Evolutionary conservation across 2,888 invertebrate species (phyloP), one percentile per base, ranked within the genome.

Genomic region (Galerucella nymphaeae): DNA sequence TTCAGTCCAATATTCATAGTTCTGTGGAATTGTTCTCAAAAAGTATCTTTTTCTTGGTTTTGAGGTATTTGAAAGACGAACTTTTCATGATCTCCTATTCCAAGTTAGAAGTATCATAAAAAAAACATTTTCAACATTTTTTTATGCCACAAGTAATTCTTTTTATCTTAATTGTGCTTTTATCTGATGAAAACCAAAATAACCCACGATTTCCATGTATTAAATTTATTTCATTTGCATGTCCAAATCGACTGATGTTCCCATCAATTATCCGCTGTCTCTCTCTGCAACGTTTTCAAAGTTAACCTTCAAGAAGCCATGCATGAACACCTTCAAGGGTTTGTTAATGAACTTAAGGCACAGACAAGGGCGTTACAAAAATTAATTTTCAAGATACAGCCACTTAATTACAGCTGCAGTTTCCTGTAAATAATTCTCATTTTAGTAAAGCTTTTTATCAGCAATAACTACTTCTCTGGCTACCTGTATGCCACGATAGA

Each of bases 321-420:
- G 61, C 18, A n/a, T 4, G 18, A 23, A 41, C 18, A 61, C 18
- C 42, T 42, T 61, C 41, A 61, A 61, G 42, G 18, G 42, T n/a
- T n/a, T 41, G 42, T 41, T 61, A 61, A 61, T 61, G 61, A 42
- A 61, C 41, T 61, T 61, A 42, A 38, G 4, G 16, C 42, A 16
- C 1, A 61, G 41, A 53, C 42, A 41, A 41, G 16, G 42, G 16
- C 61, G 18, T 11, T 58, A 61, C 16, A 42, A 59, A 14, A 38
- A 59, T 59, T 38, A 41, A n/a, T 59, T 30, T 61, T 42, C 16
- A 61, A 42, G 16, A 18, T 55, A 67, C 38, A 10, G n/a, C 18
- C 5, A 38, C 65, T 53, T 55, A 13, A 3, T 65, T 20, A 50
- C 14, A 50, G 50, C 30, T 11, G 18, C n/a, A n/a, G n/a, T n/a